Evolutionary conservation across 1,140 invertebrate species (phyloP), one percentile per base, ranked within the genome.

Genomic region (Pogonomyrmex barbatus): DNA sequence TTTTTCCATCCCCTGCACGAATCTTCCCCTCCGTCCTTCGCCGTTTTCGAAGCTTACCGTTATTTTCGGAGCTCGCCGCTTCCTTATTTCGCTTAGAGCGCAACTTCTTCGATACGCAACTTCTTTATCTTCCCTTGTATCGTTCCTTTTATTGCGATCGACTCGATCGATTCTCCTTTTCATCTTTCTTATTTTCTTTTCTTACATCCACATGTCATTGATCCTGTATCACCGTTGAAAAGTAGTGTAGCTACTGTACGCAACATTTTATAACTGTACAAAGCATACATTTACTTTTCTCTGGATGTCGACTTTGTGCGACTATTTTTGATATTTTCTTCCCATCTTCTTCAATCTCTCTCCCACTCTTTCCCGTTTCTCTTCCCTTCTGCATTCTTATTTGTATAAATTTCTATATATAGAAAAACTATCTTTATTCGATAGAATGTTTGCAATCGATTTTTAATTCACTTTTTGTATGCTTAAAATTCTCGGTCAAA

Each of bases 101-200:
- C 67, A 45, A 82, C 54, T 83, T 24, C 30, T 47, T 42, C 30
- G 6, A 30, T 24, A 0, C 45, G 30, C 45, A 67, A 24, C 33
- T 39, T 9, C 54, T 83, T 73, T 60, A 73, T 60, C 79, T 73
- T n/a, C 42, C 67, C 54, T 83, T 71, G 47, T 60, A 83, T 83
- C 67, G 54, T 10, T 45, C 14, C 68, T 83, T 86, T 79, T 71
- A 79, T 63, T 70, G 58, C 58, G 58, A 71, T 86, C 85, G 47
- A 81, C 71, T 75, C 60, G 62, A 79, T 39, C 58, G 75, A 76
- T 87, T 77, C 56, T 45, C 24, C 39, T 42, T 52, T 54, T 73
- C 17, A 39, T 73, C 65, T 82, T 73, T 58, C 60, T 33, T 65
- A 47, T 70, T 36, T 81, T 10, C 36, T 36, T n/a, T 52, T 39